These are phyloP conservation scores for Lepeophtheirus salmonis DNA, from an alignment of 1,140 invertebrate genomes.

Conservation along the genomic window DNA sequence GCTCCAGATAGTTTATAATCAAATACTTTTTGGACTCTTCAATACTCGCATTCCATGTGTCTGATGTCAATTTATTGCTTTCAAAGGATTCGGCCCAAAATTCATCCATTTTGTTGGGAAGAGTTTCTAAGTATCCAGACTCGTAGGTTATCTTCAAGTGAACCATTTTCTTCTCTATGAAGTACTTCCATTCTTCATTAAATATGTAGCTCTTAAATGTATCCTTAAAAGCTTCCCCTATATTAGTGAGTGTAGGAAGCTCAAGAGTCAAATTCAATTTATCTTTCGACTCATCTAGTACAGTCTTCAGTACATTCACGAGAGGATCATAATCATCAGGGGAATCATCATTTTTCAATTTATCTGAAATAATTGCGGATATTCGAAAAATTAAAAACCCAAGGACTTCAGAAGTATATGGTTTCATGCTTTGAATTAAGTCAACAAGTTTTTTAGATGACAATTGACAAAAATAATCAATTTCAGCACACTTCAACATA, in stretches of 20 bases:
- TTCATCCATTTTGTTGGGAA: constrained; percentile 35
- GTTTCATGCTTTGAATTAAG: constrained; percentile 35
- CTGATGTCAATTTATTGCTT: constrained; percentile 35
- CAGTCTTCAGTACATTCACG: constrained; percentile 41
- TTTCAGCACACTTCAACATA: constrained; percentile 35
- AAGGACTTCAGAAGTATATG: constrained; percentile 34
- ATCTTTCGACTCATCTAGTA: constrained; percentile 36
- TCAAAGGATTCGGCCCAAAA: constrained; percentile 41
- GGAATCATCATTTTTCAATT: not conserved
- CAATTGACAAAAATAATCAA: constrained; percentile 36
- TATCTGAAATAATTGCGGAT: constrained; percentile 12
- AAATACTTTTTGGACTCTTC: constrained; percentile 38
- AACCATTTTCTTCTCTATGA: constrained; percentile 36
- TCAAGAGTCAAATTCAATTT: constrained; percentile 33
- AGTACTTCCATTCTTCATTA: constrained; percentile 37
- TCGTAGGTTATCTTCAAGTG: constrained; percentile 31
- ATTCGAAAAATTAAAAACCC: constrained; percentile 32
- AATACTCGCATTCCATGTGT: constrained; percentile 36
- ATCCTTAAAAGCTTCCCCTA: constrained; percentile 43
- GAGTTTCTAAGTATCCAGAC: constrained; percentile 25
- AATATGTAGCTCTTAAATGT: constrained; percentile 38
- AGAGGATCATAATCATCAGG: constrained; percentile 32
- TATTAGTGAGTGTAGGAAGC: constrained; percentile 36
- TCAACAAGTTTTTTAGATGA: constrained; percentile 40
- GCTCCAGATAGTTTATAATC: constrained; percentile 35